Evolutionary conservation across 2,797 vertebrate genomes (phyloP).

Genomic region (Gadopsis marmoratus): DNA sequence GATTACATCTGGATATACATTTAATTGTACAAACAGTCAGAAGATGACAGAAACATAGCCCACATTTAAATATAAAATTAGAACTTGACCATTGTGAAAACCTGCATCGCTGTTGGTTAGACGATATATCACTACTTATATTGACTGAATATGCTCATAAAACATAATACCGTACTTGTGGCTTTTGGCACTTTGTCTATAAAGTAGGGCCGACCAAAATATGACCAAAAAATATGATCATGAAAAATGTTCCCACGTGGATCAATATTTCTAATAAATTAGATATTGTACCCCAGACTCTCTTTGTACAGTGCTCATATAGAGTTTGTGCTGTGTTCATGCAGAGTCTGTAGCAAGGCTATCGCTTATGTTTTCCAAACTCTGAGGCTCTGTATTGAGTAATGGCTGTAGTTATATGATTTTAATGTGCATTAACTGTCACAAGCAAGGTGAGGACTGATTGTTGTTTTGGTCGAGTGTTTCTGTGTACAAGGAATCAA

Average conservation of each 20-base stretch:
- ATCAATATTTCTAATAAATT: not conserved
- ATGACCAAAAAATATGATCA: not conserved
- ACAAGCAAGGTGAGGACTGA: not conserved
- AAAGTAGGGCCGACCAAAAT: too few relatives aligned
- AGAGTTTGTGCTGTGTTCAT: not conserved
- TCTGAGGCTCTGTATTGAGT: constrained; percentile 9
- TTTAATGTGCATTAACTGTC: constrained; percentile 7
- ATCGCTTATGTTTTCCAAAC: not conserved
- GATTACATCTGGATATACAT: not conserved
- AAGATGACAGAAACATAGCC: not conserved
- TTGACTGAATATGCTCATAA: not conserved
- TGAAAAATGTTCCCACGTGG: not conserved
- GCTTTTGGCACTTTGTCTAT: too few relatives aligned
- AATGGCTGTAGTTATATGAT: constrained; percentile 6
- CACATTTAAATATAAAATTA: not conserved
- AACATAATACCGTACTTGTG: not conserved
- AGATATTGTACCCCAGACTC: not conserved
- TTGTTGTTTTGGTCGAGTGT: not conserved
- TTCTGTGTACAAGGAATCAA: not conserved
- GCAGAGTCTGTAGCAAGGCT: not conserved
- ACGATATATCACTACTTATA: not conserved
- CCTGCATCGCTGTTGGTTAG: not conserved
- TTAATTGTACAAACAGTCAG: too few relatives aligned
- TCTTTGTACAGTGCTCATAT: not conserved
- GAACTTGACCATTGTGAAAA: too few relatives aligned